Evolutionary conservation across 2,113 vertebrate genomes (phyloP).

Genomic region (Haemorhous mexicanus): DNA sequence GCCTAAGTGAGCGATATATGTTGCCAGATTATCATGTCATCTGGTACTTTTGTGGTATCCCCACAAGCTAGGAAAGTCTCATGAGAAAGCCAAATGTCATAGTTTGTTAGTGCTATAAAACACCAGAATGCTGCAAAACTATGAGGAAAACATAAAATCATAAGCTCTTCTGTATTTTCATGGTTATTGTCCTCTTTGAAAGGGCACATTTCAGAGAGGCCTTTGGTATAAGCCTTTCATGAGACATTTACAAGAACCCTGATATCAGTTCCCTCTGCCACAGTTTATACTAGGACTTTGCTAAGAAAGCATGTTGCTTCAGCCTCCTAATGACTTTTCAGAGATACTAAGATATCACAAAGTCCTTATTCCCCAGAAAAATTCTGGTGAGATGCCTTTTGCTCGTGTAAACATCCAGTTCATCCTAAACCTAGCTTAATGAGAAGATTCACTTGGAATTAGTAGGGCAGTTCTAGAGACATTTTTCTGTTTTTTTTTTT

Average conservation of each 20-base stretch:
- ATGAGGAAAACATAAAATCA: constrained; percentile 38
- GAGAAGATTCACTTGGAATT: not conserved
- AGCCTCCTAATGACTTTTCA: not conserved
- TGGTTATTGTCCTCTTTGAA: constrained; percentile 23
- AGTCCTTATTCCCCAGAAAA: not conserved
- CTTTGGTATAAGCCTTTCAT: constrained; percentile 19
- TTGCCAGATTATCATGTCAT: constrained; percentile 54
- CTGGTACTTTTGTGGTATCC: constrained; percentile 52
- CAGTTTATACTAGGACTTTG: constrained; percentile 12
- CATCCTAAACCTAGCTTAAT: not conserved
- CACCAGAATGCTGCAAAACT: constrained; percentile 41
- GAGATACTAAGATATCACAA: not conserved
- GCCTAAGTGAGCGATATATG: not conserved
- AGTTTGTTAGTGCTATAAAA: constrained; percentile 43
- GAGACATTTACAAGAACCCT: constrained; percentile 17
- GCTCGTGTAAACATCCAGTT: not conserved
- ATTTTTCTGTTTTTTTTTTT: not conserved
- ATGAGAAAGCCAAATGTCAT: constrained; percentile 34
- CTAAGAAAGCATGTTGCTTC: not conserved
- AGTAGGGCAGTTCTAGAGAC: not conserved
- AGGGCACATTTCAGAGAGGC: constrained; percentile 14
- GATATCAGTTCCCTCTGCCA: not conserved
- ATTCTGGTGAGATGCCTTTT: not conserved
- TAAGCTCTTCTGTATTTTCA: constrained; percentile 7
- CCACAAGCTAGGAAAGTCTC: constrained; percentile 46